Evolutionary conservation across 2,797 vertebrate species (phyloP), one percentile per base, ranked within the genome.

Genomic region (Merluccius polli): DNA sequence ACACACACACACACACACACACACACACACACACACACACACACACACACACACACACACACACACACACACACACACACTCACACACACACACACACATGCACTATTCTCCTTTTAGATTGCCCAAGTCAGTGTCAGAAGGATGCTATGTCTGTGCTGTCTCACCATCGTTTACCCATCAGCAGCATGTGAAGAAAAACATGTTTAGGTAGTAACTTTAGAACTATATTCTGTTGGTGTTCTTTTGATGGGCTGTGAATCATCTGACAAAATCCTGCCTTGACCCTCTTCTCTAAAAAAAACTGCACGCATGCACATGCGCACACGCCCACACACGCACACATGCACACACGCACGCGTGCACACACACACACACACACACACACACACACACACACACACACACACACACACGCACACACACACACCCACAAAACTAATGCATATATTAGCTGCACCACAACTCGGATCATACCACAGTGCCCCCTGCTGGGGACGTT

Each of bases 151-250:
- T 70, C n/a, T 85, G 74, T 88, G 76, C 83, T 80, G 79, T 84
- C 84, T 89, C 83, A 82, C 86, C 88, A 88, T 90, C 87, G 16
- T 21, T 59, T 21, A 4, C 3, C 52, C 52, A 16, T 59, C 52
- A 18, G 52, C 10, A 38, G 10, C 36, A 38, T 38, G 36, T 38
- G 1, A 38, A 38, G 36, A 38, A 38, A 12, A 8, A 38, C 36
- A 8, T 38, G 52, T 59, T 18, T n/a, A 21, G 52, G 52, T 59
- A 21, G 1, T 59, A 59, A 59, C 3, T 59, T 16, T 18, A 1
- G 3, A 3, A 6, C 21, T 59, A n/a, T 21, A 21, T 59, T 59
- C 52, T 18, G 52, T 21, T 59, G 16, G n/a, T 21, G 9, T 59
- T 59, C n/a, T 59, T 48, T 48, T 59, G n/a, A 59, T 59, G 52